Evolutionary conservation across 2,888 invertebrate species (phyloP).

Genomic region (Gonocerus acuteangulatus): DNA sequence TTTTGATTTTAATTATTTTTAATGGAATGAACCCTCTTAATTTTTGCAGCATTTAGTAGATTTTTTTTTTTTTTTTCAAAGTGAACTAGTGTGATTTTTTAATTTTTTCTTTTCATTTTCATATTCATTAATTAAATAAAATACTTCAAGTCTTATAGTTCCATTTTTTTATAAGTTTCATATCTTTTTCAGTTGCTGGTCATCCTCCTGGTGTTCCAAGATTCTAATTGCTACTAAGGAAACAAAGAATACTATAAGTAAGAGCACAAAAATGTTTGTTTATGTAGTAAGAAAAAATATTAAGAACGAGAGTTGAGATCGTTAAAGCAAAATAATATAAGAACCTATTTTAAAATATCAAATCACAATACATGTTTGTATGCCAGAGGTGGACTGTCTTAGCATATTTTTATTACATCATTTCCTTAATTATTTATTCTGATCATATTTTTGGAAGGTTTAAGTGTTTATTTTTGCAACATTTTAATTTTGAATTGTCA

Average conservation of each 20-base stretch:
- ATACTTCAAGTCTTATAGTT: slow-evolving; percentile 16
- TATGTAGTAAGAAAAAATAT: slow-evolving; percentile 27
- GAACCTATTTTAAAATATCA: no score
- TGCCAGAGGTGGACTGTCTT: no score
- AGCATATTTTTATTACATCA: no score
- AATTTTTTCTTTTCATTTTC: slow-evolving; percentile 6
- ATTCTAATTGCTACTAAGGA: slow-evolving; percentile 70
- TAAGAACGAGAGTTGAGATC: no score
- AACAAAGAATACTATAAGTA: slow-evolving; percentile 23
- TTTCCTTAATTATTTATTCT: no score
- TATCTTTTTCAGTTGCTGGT: slow-evolving; percentile 87
- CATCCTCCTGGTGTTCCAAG: slow-evolving; percentile 99
- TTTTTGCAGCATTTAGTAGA: slow-evolving; percentile 33
- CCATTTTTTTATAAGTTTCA: slow-evolving; percentile 23
- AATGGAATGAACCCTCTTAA: slow-evolving; percentile 32
- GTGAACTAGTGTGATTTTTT: slow-evolving; percentile 26
- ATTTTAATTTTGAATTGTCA: no score
- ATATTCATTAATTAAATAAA: slow-evolving; percentile 2
- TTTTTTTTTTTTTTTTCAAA: slow-evolving; percentile 28
- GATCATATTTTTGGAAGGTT: no score
- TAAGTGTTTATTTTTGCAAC: no score
- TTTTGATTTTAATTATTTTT: slow-evolving; percentile 14
- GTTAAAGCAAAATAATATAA: no score
- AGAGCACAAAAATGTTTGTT: neutral
- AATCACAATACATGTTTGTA: no score